Conservation (phyloP, 1,140 invertebrate genomes). For the Hylaeus volcanicus region DNA sequence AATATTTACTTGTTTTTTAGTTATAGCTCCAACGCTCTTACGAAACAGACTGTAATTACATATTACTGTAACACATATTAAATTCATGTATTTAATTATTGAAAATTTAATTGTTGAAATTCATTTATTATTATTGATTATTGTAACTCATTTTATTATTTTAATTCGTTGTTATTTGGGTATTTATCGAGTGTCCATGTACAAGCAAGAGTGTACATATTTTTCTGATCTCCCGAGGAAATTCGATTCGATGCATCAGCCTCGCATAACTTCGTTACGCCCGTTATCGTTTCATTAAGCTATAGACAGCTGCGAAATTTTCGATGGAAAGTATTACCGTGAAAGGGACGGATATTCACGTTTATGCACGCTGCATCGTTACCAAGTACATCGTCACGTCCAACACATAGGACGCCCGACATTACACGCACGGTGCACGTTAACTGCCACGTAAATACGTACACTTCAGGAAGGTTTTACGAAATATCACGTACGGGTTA, state of each 20-base stretch:
- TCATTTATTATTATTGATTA: too few species aligned
- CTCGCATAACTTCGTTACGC: constrained; percentile 18
- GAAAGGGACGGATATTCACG: neutral
- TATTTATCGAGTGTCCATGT: too few species aligned
- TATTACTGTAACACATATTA: too few species aligned
- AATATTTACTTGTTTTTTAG: too few species aligned
- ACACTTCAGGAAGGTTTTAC: neutral
- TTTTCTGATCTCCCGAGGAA: neutral
- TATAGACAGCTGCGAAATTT: neutral
- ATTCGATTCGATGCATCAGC: constrained; percentile 7
- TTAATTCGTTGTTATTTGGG: neutral
- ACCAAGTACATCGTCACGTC: neutral
- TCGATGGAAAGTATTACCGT: constrained; percentile 4
- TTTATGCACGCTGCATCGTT: neutral
- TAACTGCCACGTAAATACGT: too few species aligned
- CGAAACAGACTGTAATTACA: too few species aligned
- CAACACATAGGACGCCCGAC: neutral
- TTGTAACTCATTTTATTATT: too few species aligned
- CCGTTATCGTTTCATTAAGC: constrained; percentile 20
- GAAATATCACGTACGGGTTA: too few species aligned
- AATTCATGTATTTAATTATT: too few species aligned
- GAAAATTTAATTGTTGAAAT: too few species aligned
- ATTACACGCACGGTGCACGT: neutral
- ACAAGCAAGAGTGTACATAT: too few species aligned
- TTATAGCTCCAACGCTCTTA: too few species aligned